A percentile compares a stretch with the other conserved stretches of the same genome.
Evolutionary conservation across 2,888 invertebrate genomes (phyloP).

Genomic region (Ariolimax columbianus): DNA sequence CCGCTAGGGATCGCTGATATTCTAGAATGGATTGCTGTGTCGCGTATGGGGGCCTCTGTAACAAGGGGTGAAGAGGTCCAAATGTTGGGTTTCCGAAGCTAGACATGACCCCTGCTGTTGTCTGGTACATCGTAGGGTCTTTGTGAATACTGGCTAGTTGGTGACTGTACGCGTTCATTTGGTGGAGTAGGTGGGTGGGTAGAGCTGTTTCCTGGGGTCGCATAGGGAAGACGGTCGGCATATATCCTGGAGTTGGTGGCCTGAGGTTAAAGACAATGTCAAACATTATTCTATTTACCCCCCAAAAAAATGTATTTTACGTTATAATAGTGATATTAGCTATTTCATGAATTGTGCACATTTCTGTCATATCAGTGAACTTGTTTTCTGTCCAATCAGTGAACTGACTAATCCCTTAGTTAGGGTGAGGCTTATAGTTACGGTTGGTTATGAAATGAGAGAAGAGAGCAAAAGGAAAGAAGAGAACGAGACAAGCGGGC

Average conservation of each 20-base stretch:
- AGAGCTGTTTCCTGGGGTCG: constrained; percentile 36
- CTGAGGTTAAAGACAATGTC: not conserved
- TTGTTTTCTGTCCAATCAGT: no score
- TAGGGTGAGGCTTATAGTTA: no score
- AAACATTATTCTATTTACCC: no score
- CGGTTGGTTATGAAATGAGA: no score
- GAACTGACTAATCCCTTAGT: no score
- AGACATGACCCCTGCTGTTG: constrained; percentile 51
- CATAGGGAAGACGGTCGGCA: constrained; percentile 38
- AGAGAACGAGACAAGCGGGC: no score
- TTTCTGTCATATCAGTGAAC: no score
- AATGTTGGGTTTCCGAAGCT: constrained; percentile 44
- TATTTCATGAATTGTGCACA: no score
- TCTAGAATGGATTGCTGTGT: constrained; percentile 50
- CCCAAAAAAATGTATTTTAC: no score
- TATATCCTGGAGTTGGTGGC: constrained; percentile 21
- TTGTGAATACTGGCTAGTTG: constrained; percentile 48
- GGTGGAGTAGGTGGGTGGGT: constrained; percentile 49
- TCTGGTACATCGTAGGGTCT: constrained; percentile 53
- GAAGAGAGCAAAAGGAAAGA: no score
- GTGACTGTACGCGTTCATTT: constrained; percentile 53
- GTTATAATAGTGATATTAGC: no score
- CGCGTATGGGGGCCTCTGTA: constrained; percentile 43
- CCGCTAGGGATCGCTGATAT: constrained; percentile 49
- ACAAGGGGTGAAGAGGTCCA: constrained; percentile 49